Evolutionary conservation across 2,888 invertebrate species (phyloP).

Genomic region (Cheiracanthium punctorium): DNA sequence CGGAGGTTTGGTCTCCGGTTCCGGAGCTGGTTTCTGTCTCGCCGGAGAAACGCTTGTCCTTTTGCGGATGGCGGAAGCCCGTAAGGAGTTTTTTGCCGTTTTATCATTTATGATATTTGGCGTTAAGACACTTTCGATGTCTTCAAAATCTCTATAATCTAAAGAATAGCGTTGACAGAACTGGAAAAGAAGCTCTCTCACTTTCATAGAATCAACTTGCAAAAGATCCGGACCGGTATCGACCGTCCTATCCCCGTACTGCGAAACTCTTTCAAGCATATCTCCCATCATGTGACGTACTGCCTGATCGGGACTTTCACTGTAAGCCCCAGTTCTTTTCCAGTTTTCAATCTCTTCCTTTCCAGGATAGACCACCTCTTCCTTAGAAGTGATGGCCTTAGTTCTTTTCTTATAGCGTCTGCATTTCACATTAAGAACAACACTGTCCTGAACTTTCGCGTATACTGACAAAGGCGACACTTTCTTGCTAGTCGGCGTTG

Average conservation of each 20-base stretch:
- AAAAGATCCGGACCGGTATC: constrained; percentile 33
- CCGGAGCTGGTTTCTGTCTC: background rate
- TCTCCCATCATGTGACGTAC: constrained; percentile 32
- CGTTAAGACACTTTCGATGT: constrained; percentile 22
- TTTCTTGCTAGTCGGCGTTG: constrained; percentile 49
- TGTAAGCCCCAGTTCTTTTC: constrained; percentile 30
- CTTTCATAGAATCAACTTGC: constrained; percentile 30
- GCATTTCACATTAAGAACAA: constrained; percentile 55
- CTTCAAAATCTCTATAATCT: constrained; percentile 61
- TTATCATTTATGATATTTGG: constrained; percentile 34
- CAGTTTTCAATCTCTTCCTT: constrained; percentile 47
- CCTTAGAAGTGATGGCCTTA: constrained; percentile 34
- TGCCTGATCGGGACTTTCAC: constrained; percentile 52
- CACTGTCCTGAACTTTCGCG: constrained; percentile 50
- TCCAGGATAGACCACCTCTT: constrained; percentile 36
- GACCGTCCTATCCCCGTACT: constrained; percentile 17
- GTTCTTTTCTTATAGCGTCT: constrained; percentile 62
- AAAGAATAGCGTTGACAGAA: constrained; percentile 53
- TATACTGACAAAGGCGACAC: constrained; percentile 61
- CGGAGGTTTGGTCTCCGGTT: constrained; percentile 4
- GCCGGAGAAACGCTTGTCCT: constrained; percentile 47
- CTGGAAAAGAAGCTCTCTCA: constrained; percentile 42
- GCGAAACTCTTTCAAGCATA: constrained; percentile 32
- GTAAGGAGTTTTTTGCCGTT: constrained; percentile 62
- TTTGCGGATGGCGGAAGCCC: constrained; percentile 69